These are phyloP conservation scores for Brachionus asplanchnoidis DNA, from an alignment of 1,140 invertebrate species.

Conservation along the genomic window DNA sequence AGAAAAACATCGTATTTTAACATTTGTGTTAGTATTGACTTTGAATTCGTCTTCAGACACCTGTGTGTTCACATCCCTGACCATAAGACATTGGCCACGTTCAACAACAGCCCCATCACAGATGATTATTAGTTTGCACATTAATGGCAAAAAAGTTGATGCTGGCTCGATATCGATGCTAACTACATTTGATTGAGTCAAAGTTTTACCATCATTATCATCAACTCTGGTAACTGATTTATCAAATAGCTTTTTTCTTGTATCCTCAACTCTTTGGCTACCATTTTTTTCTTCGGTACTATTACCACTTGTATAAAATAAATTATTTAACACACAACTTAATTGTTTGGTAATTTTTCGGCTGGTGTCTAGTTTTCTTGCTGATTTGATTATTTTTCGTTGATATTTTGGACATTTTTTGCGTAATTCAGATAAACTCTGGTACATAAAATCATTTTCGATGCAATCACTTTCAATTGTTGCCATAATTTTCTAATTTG, in stretches of 20 bases:
- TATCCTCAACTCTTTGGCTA: not conserved
- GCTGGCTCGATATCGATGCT: slow-evolving; percentile 28
- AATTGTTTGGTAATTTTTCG: slow-evolving; percentile 1
- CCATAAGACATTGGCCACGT: slow-evolving; percentile 6
- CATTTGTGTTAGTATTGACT: not conserved
- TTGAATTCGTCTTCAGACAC: not conserved
- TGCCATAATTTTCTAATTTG: not conserved
- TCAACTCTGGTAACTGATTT: not conserved
- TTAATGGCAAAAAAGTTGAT: slow-evolving; percentile 34
- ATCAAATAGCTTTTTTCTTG: not conserved
- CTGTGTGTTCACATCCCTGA: slow-evolving; percentile 21
- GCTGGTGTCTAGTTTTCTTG: not conserved
- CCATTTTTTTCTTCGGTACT: not conserved
- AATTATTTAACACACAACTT: not conserved
- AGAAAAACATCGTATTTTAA: not conserved
- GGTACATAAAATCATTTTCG: not conserved
- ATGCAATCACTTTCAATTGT: not conserved
- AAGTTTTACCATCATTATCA: not conserved
- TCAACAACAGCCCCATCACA: slow-evolving; percentile 20
- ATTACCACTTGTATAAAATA: slow-evolving; percentile 6
- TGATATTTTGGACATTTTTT: slow-evolving; percentile 14
- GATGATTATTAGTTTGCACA: slow-evolving; percentile 39
- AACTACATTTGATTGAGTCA: not conserved
- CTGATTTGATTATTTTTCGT: not conserved
- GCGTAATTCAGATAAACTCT: not conserved